These are phyloP conservation scores for Seriola rivoliana DNA, from an alignment of 2,113 vertebrate genomes.

Conservation along the genomic window DNA sequence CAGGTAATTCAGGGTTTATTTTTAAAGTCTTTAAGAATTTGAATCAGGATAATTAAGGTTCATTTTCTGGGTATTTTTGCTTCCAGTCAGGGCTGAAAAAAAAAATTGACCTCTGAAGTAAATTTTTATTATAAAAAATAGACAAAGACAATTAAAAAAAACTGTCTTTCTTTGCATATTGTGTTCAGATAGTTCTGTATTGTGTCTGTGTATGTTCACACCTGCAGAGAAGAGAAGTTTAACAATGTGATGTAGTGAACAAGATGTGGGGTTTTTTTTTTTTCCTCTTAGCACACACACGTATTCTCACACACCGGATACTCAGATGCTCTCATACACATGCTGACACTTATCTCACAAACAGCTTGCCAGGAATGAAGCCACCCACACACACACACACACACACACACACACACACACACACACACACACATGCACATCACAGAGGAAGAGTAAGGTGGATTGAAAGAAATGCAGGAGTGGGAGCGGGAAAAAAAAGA, in stretches of 20 bases:
- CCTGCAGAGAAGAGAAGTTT: constrained; percentile 3
- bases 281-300: constrained; percentile 3
- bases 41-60: too few species aligned
- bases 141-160: neutral
- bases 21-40: too few species aligned
- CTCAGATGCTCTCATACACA: constrained; percentile 43
- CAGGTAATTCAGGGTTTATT: too few species aligned
- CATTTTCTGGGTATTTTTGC: too few species aligned
- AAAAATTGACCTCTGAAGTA: neutral
- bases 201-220: neutral
- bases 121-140: neutral
- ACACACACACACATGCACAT: neutral
- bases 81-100: neutral
- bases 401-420: constrained; percentile 3
- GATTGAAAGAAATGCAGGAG: neutral
- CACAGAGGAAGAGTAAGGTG: constrained; percentile 8
- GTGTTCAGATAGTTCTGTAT: neutral
- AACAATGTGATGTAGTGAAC: constrained; percentile 12
- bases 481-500: neutral
- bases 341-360: constrained; percentile 57
- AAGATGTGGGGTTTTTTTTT: neutral
- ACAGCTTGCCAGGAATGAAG: constrained; percentile 51
- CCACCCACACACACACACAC: constrained; percentile 19
- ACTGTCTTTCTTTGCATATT: neutral
- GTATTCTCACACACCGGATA: constrained; percentile 15